phyloP scores from a whole-genome alignment of 2,888 invertebrate species.

The Eupithecia pulchellata region DNA sequence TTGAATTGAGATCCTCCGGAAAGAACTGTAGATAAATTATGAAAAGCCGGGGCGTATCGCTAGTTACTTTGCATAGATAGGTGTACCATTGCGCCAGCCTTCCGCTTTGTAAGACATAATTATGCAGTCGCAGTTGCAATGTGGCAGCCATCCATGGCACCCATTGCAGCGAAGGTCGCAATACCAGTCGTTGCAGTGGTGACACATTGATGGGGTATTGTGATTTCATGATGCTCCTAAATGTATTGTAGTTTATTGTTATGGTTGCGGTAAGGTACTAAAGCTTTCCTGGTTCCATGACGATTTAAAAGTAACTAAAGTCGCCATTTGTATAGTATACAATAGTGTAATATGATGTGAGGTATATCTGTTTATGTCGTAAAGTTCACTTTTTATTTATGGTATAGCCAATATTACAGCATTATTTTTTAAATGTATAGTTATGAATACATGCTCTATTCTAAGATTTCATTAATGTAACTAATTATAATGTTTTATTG shows the following conservation, averaged over 20 bases:
- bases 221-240: background rate
- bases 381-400: too few species aligned
- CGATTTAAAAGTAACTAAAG: too few species aligned
- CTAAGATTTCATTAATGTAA: too few species aligned
- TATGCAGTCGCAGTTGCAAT: conserved; percentile 11
- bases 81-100: conserved; percentile 4
- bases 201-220: conserved; percentile 3
- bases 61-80: background rate
- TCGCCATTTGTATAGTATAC: too few species aligned
- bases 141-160: conserved; percentile 6
- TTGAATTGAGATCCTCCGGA: too few species aligned
- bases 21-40: background rate
- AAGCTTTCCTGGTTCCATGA: background rate
- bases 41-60: background rate
- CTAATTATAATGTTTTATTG: too few species aligned
- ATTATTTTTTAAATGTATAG: too few species aligned
- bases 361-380: too few species aligned
- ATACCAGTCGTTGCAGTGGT: background rate
- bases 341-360: too few species aligned
- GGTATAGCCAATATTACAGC: too few species aligned
- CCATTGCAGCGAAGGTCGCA: conserved; percentile 13
- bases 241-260: background rate
- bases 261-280: background rate
- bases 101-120: conserved; percentile 10
- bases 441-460: too few species aligned